Evolutionary conservation across 2,888 invertebrate species (phyloP).

Genomic region (Bruchidius siliquastri): DNA sequence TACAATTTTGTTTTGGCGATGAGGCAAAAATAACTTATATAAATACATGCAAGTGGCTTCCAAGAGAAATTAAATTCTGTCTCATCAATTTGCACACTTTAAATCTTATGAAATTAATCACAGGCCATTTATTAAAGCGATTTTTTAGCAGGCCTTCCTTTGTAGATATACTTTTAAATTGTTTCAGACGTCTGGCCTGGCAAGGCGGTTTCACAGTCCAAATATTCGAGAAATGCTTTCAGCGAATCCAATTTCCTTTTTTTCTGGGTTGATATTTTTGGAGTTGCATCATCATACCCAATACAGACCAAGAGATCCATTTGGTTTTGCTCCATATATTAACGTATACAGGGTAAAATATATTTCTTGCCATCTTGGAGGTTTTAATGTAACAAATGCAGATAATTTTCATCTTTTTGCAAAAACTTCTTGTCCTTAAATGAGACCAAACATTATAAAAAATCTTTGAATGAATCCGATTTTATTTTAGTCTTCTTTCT

Average conservation of each 20-base stretch:
- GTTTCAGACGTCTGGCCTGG: background rate
- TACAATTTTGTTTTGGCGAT: background rate
- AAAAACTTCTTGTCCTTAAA: no score
- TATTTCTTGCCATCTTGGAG: no score
- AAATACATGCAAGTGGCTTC: background rate
- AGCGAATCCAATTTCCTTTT: background rate
- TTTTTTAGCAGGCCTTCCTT: background rate
- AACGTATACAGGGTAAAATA: no score
- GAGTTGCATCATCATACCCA: background rate
- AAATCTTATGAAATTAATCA: background rate
- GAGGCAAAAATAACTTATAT: background rate
- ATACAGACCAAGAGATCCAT: no score
- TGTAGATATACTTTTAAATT: background rate
- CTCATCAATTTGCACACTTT: background rate
- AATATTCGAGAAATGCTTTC: background rate
- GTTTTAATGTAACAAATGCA: no score
- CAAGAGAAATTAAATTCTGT: background rate
- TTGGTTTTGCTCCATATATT: no score
- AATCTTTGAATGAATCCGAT: no score
- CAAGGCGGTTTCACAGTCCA: background rate
- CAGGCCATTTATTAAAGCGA: background rate
- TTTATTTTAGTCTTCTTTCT: no score
- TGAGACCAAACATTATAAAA: no score
- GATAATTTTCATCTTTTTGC: no score
- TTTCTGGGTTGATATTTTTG: background rate